Conservation (phyloP, 2,888 invertebrate species). For the Drosophila robusta region DNA sequence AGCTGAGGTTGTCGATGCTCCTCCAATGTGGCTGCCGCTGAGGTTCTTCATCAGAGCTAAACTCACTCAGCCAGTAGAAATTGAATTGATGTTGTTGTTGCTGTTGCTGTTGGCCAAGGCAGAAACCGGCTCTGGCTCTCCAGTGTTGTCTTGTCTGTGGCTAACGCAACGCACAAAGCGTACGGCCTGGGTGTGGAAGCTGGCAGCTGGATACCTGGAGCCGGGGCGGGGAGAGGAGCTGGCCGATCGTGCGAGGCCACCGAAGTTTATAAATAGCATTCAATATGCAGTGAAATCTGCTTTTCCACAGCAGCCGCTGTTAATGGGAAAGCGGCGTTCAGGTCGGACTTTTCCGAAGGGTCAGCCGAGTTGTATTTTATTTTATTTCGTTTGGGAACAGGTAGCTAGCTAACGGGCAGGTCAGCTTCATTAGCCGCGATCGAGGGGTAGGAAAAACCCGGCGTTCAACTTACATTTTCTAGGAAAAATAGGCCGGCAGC, state of each 20-base stretch:
- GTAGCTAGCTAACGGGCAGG: slow-evolving; percentile 54
- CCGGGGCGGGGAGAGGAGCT: slow-evolving; percentile 10
- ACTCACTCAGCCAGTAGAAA: slow-evolving; percentile 77
- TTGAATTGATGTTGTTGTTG: slow-evolving; percentile 70
- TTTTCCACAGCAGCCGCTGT: slow-evolving; percentile 29
- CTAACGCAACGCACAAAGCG: slow-evolving; percentile 50
- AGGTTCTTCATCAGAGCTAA: slow-evolving; percentile 69
- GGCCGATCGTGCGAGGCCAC: slow-evolving; percentile 21
- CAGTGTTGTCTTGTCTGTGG: slow-evolving; percentile 45
- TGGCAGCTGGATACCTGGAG: slow-evolving; percentile 21
- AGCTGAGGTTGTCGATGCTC: slow-evolving; percentile 55
- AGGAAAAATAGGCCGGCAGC: slow-evolving; percentile 47
- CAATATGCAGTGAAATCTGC: slow-evolving; percentile 69
- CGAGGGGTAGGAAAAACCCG: slow-evolving; percentile 60
- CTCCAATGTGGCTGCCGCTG: slow-evolving; percentile 42
- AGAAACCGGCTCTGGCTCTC: slow-evolving; percentile 54
- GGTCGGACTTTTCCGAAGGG: slow-evolving; percentile 9
- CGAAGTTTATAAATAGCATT: slow-evolving; percentile 71
- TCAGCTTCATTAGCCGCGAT: slow-evolving; percentile 59
- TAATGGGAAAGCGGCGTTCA: slow-evolving; percentile 37
- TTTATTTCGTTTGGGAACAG: slow-evolving; percentile 35
- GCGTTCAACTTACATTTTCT: slow-evolving; percentile 40
- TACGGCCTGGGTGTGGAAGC: slow-evolving; percentile 31
- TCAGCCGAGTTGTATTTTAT: not conserved
- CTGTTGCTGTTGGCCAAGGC: slow-evolving; percentile 27